Evolutionary conservation across 35 echinoderm and acorn worm species (phyloP).

Genomic region (Eucidaris tribuloides): DNA sequence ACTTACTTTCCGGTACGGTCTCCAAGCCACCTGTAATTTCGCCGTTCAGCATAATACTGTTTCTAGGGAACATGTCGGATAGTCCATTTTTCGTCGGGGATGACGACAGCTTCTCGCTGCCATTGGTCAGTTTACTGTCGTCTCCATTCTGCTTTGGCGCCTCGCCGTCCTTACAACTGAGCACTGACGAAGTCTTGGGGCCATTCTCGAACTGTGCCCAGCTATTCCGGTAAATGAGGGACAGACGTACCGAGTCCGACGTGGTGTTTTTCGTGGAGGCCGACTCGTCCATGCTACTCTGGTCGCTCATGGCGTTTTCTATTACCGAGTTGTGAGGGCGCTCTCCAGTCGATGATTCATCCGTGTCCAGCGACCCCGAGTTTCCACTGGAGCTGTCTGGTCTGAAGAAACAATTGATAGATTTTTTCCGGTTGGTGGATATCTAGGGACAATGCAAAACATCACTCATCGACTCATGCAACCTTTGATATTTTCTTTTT

Average conservation of each 20-base stretch:
- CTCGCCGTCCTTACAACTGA: neutral
- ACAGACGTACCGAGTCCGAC: slow-evolving; percentile 4
- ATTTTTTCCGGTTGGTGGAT: too few species aligned
- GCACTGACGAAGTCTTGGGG: neutral
- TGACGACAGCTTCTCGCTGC: neutral
- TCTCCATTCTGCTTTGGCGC: slow-evolving; percentile 3
- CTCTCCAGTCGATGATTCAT: slow-evolving; percentile 26
- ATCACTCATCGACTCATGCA: too few species aligned
- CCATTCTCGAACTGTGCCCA: slow-evolving; percentile 42
- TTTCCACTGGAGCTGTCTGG: slow-evolving; percentile 40
- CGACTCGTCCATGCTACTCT: slow-evolving; percentile 48
- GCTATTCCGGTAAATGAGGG: slow-evolving; percentile 44
- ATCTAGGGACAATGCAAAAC: too few species aligned
- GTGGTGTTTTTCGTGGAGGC: slow-evolving; percentile 25
- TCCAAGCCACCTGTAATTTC: slow-evolving; percentile 29
- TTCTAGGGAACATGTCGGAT: slow-evolving; percentile 5
- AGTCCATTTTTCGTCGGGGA: slow-evolving; percentile 11
- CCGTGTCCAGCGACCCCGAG: slow-evolving; percentile 44
- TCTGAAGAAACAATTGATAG: neutral
- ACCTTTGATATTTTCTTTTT: neutral
- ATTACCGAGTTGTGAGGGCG: slow-evolving; percentile 18
- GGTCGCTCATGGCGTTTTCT: slow-evolving; percentile 58
- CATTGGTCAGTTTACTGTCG: neutral
- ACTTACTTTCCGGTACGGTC: slow-evolving; percentile 36
- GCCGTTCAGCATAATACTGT: slow-evolving; percentile 11